A percentile compares a stretch with the other conserved stretches of the same genome.
These are phyloP conservation scores for Epirrita christyi DNA, from an alignment of 2,888 invertebrate species.

Conservation along the genomic window DNA sequence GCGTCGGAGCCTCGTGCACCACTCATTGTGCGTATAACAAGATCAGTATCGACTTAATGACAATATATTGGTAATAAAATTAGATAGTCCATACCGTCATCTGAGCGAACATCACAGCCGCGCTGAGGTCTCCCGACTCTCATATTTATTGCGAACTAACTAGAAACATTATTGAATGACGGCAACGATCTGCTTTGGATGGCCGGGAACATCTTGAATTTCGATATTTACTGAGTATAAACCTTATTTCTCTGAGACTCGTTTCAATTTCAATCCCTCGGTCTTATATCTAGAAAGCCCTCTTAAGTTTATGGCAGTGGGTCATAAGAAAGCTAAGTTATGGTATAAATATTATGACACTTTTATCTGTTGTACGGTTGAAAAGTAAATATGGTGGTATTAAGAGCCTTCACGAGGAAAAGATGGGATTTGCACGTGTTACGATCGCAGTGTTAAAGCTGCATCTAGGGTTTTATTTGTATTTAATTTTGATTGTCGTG, in stretches of 20 bases:
- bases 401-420: conserved; percentile 49
- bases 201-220: conserved; percentile 57
- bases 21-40: conserved; percentile 84
- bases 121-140: conserved; percentile 65
- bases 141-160: conserved; percentile 80
- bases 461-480: conserved; percentile 53
- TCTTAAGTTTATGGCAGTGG: conserved; percentile 75
- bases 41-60: conserved; percentile 85
- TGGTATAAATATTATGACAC: conserved; percentile 83
- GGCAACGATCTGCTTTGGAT: conserved; percentile 65
- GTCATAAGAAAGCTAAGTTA: conserved; percentile 81
- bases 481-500: conserved; percentile 61
- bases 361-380: conserved; percentile 76
- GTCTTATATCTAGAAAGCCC: conserved; percentile 62
- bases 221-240: conserved; percentile 54
- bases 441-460: conserved; percentile 45
- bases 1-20: conserved; percentile 65
- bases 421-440: conserved; percentile 60
- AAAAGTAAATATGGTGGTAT: conserved; percentile 74
- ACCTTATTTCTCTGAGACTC: conserved; percentile 61
- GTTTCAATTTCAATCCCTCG: conserved; percentile 54
- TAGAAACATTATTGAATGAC: conserved; percentile 82
- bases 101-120: conserved; percentile 69
- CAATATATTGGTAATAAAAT: conserved; percentile 85
- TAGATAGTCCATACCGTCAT: conserved; percentile 82